phyloP scores from a whole-genome alignment of 1,140 invertebrate species.

The Aphaenogaster floridana region DNA sequence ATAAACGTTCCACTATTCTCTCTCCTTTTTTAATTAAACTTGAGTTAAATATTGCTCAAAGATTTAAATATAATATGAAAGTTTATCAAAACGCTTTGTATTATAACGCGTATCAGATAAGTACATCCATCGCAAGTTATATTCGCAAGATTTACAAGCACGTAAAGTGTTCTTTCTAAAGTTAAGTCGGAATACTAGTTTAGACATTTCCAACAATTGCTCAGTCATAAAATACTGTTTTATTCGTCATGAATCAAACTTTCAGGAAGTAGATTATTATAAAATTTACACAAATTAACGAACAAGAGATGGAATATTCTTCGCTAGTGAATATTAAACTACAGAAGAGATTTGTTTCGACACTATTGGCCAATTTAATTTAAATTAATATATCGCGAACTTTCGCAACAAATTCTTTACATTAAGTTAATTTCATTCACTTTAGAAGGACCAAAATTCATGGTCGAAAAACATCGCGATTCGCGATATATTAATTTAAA shows the following conservation, averaged over 20 bases:
- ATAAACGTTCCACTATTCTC: not conserved
- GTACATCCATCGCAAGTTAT: not conserved
- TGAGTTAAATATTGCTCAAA: not conserved
- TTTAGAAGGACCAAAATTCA: no score
- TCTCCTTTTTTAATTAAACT: not conserved
- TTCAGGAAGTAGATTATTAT: not conserved
- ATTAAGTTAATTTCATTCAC: no score
- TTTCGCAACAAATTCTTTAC: no score
- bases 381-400: no score
- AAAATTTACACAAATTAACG: not conserved
- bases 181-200: not conserved
- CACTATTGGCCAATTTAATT: no score
- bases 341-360: no score
- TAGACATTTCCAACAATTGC: not conserved
- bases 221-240: not conserved
- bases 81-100: not conserved
- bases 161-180: not conserved
- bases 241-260: not conserved
- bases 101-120: conserved; percentile 3
- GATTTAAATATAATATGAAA: conserved; percentile 16
- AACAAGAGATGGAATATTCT: no score
- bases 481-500: no score
- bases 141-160: not conserved
- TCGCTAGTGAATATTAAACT: no score
- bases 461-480: no score